Evolutionary conservation across 2,888 invertebrate species (phyloP).

Genomic region (Eupithecia inturbata): DNA sequence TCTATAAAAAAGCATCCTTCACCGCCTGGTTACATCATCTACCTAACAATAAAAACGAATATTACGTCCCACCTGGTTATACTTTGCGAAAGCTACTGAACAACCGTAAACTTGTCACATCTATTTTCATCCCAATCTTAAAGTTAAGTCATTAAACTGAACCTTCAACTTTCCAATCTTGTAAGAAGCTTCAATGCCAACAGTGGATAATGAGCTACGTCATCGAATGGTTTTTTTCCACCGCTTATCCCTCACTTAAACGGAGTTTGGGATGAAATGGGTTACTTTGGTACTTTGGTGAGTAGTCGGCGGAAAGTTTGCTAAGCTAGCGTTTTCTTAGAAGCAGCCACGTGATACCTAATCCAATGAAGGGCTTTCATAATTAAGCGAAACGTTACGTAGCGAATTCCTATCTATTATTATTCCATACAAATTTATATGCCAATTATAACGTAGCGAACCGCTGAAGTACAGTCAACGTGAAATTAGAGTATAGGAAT

Average conservation of each 20-base stretch:
- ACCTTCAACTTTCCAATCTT: conserved; percentile 41
- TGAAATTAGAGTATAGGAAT: not conserved
- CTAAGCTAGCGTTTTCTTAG: conserved; percentile 4
- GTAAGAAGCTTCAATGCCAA: conserved; percentile 42
- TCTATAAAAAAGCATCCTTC: not conserved
- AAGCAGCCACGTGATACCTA: conserved; percentile 11
- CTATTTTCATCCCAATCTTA: conserved; percentile 9
- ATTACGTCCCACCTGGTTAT: not conserved
- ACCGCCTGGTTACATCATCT: not conserved
- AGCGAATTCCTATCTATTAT: too few species aligned
- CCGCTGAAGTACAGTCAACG: too few species aligned
- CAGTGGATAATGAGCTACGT: conserved; percentile 44
- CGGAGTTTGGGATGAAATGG: conserved; percentile 41
- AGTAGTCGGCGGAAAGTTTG: conserved; percentile 39
- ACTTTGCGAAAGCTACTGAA: not conserved
- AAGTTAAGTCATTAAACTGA: conserved; percentile 34
- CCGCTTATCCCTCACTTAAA: conserved; percentile 45
- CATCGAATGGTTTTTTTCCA: conserved; percentile 44
- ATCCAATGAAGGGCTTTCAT: too few species aligned
- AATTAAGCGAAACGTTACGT: too few species aligned
- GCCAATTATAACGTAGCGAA: too few species aligned
- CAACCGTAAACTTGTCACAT: conserved; percentile 1
- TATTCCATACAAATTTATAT: too few species aligned
- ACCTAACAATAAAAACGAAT: not conserved
- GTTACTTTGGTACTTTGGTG: conserved; percentile 36